Evolutionary conservation across 2,888 invertebrate genomes (phyloP).

Genomic region (Pteria penguin): DNA sequence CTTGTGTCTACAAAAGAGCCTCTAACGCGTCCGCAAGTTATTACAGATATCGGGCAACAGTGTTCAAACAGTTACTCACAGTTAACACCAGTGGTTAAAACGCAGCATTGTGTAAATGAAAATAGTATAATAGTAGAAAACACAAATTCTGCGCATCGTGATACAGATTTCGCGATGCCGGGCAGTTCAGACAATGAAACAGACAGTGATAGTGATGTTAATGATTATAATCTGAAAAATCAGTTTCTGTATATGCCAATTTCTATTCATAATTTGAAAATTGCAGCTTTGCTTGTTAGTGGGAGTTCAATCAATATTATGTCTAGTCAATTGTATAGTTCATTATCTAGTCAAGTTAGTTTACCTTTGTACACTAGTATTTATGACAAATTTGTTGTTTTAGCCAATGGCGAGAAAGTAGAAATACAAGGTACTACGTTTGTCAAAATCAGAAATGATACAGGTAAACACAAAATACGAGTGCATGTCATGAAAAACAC

Average conservation of each 20-base stretch:
- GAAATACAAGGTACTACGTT: constrained; percentile 12
- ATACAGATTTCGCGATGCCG: too few species aligned
- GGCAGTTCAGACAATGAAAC: too few species aligned
- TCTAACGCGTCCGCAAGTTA: not conserved
- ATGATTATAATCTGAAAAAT: too few species aligned
- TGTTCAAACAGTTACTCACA: not conserved
- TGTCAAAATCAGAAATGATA: constrained; percentile 12
- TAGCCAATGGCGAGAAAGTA: constrained; percentile 23
- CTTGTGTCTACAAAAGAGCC: constrained; percentile 6
- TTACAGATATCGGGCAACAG: too few species aligned
- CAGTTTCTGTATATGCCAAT: constrained; percentile 24
- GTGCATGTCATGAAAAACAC: constrained; percentile 12
- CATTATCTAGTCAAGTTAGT: not conserved
- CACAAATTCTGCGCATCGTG: too few species aligned
- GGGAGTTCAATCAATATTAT: constrained; percentile 33
- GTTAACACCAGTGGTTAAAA: too few species aligned
- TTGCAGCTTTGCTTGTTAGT: constrained; percentile 21
- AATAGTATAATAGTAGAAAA: too few species aligned
- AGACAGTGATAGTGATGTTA: too few species aligned
- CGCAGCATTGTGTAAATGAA: too few species aligned
- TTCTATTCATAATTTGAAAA: constrained; percentile 10
- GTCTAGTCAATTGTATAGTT: constrained; percentile 2
- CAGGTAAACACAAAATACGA: constrained; percentile 13
- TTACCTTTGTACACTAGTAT: not conserved
- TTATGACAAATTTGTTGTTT: constrained; percentile 1